phyloP scores from a whole-genome alignment of 2,888 invertebrate genomes.

The Junonia oenone region DNA sequence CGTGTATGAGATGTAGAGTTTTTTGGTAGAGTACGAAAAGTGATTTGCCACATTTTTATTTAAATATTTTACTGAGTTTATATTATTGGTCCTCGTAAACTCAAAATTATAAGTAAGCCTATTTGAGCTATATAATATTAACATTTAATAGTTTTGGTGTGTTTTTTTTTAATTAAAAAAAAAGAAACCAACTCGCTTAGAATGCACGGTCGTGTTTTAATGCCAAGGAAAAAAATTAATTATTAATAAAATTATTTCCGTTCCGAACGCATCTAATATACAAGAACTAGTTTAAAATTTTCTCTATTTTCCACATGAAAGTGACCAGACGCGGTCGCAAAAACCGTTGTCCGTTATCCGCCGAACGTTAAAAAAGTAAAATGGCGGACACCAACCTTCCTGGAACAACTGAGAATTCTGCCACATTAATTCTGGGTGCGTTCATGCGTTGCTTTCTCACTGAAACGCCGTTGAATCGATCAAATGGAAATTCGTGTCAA shows the following conservation, averaged over 20 bases:
- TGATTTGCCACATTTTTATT: no score
- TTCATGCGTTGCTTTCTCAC: constrained; percentile 58
- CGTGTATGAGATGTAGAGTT: not conserved
- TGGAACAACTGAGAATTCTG: constrained; percentile 56
- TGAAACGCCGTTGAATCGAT: constrained; percentile 47
- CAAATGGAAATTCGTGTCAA: constrained; percentile 42
- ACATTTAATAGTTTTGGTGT: no score
- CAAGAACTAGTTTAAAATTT: not conserved
- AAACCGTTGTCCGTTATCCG: constrained; percentile 62
- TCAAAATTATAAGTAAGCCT: no score
- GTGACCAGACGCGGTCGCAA: constrained; percentile 38
- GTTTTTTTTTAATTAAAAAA: no score
- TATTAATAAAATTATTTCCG: no score
- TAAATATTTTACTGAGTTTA: no score
- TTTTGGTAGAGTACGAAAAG: no score
- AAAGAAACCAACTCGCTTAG: no score
- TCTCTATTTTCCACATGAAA: constrained; percentile 7
- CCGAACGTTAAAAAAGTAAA: constrained; percentile 39
- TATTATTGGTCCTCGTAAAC: no score
- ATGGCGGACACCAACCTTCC: constrained; percentile 48
- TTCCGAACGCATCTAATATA: not conserved
- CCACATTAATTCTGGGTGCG: constrained; percentile 54
- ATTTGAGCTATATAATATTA: no score
- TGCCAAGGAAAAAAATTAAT: not conserved
- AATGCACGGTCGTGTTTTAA: no score